These are phyloP conservation scores for Eulemur albifrons DNA, from an alignment of 2,797 vertebrate genomes.

Conservation along the genomic window DNA sequence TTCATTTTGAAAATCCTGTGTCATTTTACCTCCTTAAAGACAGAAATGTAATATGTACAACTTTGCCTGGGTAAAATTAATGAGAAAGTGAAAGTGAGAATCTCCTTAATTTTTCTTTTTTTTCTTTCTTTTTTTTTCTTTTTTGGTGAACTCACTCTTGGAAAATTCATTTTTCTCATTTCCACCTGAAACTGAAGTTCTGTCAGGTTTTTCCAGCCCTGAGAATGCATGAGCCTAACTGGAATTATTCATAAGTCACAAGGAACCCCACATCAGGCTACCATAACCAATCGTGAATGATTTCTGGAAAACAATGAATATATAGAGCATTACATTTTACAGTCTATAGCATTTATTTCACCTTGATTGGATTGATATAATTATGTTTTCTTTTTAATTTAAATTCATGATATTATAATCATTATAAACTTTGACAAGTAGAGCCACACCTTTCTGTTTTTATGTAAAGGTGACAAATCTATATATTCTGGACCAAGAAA, in stretches of 20 bases:
- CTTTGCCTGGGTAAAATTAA: not conserved
- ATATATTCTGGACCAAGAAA: not conserved
- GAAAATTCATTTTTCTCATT: not conserved
- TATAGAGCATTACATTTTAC: not conserved
- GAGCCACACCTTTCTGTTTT: not conserved
- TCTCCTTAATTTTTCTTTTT: not conserved
- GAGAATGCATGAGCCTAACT: not conserved
- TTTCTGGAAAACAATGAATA: not conserved
- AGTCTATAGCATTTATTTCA: not conserved
- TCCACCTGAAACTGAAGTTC: not conserved
- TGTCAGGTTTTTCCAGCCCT: not conserved
- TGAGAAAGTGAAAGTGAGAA: not conserved
- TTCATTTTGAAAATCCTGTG: not conserved
- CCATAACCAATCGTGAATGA: not conserved
- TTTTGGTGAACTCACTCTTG: not conserved
- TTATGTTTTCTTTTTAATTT: not conserved
- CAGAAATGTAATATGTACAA: not conserved
- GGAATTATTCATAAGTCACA: not conserved
- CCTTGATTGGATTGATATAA: not conserved
- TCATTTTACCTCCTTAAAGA: not conserved
- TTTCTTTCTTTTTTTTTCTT: not conserved
- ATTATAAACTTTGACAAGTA: not conserved
- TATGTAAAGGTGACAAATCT: not conserved
- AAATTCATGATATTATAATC: not conserved
- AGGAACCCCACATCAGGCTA: not conserved